These are phyloP conservation scores for Stichopus chloronotus DNA, from an alignment of 35 echinoderm and acorn worm species.

Conservation along the genomic window DNA sequence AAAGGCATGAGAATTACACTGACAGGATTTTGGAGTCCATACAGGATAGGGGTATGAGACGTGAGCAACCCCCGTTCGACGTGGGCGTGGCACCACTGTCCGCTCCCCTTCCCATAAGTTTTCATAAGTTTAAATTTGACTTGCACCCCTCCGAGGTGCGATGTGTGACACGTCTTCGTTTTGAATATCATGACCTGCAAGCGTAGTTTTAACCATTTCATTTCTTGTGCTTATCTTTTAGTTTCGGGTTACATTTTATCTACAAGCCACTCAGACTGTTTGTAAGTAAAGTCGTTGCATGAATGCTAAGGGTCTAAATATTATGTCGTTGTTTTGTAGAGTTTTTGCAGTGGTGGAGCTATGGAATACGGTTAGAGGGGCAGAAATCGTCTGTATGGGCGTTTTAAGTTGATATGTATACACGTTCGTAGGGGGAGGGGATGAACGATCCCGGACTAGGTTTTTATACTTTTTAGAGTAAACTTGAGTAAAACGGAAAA, in stretches of 20 bases:
- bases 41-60: no score
- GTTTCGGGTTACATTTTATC: neutral
- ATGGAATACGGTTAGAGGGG: neutral
- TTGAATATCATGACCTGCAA: no score
- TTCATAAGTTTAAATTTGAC: no score
- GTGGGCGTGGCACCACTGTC: no score
- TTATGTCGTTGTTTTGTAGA: neutral
- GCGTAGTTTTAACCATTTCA: neutral
- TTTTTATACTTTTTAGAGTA: no score
- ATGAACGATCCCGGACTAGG: neutral
- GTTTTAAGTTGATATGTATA: neutral
- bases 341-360: neutral
- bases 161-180: no score
- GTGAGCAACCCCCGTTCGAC: no score
- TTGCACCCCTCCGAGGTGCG: no score
- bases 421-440: conserved; percentile 7
- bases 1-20: no score
- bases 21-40: no score
- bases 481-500: neutral
- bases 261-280: neutral
- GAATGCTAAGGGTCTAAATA: neutral
- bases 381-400: neutral
- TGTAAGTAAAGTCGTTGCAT: neutral
- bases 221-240: neutral
- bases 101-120: no score